Evolutionary conservation across 2,113 vertebrate genomes (phyloP).

Genomic region (Siphamia tubifer): DNA sequence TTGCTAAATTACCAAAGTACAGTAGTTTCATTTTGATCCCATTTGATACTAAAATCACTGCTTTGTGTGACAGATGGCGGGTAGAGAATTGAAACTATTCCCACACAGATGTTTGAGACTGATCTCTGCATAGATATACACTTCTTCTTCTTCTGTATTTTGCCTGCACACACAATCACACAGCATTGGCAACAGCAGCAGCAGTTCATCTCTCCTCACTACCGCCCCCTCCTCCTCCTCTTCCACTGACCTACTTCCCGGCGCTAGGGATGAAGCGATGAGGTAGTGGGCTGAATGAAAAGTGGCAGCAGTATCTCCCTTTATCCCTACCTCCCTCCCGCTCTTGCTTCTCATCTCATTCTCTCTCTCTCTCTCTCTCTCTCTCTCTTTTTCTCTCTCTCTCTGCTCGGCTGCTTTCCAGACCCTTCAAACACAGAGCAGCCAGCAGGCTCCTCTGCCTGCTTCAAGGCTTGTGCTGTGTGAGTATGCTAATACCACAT

Average conservation of each 20-base stretch:
- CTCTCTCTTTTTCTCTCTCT: background rate
- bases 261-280: slow-evolving; percentile 50
- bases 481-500: slow-evolving; percentile 18
- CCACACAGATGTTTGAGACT: slow-evolving; percentile 43
- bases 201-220: no score
- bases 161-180: background rate
- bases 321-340: slow-evolving; percentile 14
- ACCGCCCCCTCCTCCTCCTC: slow-evolving; percentile 32
- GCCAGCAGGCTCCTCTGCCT: slow-evolving; percentile 25
- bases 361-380: background rate
- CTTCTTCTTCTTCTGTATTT: background rate
- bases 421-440: slow-evolving; percentile 41
- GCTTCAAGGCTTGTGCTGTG: slow-evolving; percentile 23
- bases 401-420: slow-evolving; percentile 33
- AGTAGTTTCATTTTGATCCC: background rate
- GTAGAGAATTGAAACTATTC: slow-evolving; percentile 4
- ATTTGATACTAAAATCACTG: background rate
- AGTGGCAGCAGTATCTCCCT: slow-evolving; percentile 62
- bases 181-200: slow-evolving; percentile 37
- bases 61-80: slow-evolving; percentile 23
- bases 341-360: slow-evolving; percentile 9
- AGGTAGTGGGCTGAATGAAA: slow-evolving; percentile 70
- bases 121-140: slow-evolving; percentile 2
- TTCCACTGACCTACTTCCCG: slow-evolving; percentile 77
- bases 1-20: no score